These are phyloP conservation scores for Folsomia candida DNA, from an alignment of 2,888 invertebrate species.

Conservation along the genomic window DNA sequence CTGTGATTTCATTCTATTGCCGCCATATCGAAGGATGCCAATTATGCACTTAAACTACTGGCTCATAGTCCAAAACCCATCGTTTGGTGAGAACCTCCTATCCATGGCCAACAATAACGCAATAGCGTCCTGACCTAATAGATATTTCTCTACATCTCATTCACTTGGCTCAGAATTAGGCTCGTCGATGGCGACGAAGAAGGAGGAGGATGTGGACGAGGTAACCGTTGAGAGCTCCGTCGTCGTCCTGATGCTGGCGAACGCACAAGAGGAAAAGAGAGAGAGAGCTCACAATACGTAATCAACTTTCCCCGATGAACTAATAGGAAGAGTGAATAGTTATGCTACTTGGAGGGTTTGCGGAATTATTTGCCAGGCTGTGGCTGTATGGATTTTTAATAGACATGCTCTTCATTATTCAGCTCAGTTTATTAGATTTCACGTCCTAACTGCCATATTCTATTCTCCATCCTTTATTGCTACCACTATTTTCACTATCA, in stretches of 20 bases:
- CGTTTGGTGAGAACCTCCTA: neutral
- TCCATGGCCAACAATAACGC: neutral
- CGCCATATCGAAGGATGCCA: slow-evolving; percentile 2
- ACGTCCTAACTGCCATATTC: neutral
- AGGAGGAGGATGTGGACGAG: too few species aligned
- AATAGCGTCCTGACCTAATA: neutral
- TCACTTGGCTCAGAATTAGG: neutral
- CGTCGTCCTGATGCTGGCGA: neutral
- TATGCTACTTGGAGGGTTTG: slow-evolving; percentile 14
- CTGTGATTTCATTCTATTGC: neutral
- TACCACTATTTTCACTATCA: neutral
- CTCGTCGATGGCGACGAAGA: neutral
- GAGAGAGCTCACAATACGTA: slow-evolving; percentile 13
- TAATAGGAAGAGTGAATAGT: slow-evolving; percentile 19
- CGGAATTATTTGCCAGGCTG: slow-evolving; percentile 13
- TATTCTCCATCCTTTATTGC: neutral
- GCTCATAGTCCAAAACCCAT: neutral
- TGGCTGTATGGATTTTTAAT: slow-evolving; percentile 13
- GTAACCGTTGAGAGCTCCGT: neutral
- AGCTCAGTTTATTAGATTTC: slow-evolving; percentile 7
- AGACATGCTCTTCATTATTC: slow-evolving; percentile 7
- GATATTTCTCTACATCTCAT: neutral
- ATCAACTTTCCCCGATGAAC: slow-evolving; percentile 16
- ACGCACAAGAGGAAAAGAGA: neutral
- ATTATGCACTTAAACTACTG: slow-evolving; percentile 4